Percentiles rank a stretch among this genome's conserved stretches.
Evolutionary conservation across 2,797 vertebrate genomes (phyloP).

Genomic region (Sebastes variabilis): DNA sequence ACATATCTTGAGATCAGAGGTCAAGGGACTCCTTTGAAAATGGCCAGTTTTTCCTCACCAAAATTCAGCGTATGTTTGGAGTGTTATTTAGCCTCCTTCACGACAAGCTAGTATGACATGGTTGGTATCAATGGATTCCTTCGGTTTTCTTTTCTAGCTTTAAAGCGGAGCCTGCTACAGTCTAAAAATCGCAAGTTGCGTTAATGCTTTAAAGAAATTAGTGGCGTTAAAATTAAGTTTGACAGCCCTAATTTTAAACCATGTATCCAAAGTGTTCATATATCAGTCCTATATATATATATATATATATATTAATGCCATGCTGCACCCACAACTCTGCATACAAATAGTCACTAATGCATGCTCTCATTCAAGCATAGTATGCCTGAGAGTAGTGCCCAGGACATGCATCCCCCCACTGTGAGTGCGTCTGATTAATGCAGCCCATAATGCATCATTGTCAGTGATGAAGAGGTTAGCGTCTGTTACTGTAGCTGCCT

Average conservation of each 20-base stretch:
- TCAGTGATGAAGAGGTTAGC: conserved; percentile 58
- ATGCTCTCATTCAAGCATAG: neutral
- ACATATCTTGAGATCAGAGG: no score
- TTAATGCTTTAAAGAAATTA: no score
- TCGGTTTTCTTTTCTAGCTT: neutral
- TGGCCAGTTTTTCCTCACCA: no score
- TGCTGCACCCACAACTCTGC: neutral
- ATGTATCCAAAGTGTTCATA: neutral
- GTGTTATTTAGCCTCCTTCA: no score
- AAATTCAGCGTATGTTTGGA: no score
- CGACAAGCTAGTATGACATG: no score
- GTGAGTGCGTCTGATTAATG: conserved; percentile 48
- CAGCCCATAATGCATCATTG: conserved; percentile 40
- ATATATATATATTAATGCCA: neutral
- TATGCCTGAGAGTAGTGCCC: neutral
- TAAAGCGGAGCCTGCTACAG: no score
- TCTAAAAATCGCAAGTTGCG: no score
- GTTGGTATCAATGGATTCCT: neutral
- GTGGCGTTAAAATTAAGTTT: no score
- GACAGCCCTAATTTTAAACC: no score
- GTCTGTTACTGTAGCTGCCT: conserved; percentile 21
- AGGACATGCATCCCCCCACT: conserved; percentile 9
- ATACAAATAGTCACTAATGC: neutral
- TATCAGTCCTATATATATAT: neutral
- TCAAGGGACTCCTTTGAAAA: no score